Evolutionary conservation across 2,797 vertebrate species (phyloP).

Genomic region (Anguilla anguilla): DNA sequence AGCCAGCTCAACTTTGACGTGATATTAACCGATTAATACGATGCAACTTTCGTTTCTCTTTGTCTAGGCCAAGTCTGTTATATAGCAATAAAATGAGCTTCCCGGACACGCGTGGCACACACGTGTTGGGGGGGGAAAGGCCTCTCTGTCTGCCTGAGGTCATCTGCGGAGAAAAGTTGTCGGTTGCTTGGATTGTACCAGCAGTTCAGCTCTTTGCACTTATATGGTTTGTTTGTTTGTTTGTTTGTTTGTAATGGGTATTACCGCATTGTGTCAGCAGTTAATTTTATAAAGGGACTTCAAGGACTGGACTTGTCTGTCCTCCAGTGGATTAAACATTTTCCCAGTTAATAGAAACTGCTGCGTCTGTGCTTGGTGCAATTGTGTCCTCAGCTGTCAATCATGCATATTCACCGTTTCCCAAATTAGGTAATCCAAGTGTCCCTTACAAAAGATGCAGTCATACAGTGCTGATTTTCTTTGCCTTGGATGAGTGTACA

Average conservation of each 20-base stretch:
- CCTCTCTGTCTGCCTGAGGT: neutral
- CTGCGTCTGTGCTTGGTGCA: neutral
- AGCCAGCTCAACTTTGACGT: constrained; percentile 27
- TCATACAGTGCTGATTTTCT: constrained; percentile 27
- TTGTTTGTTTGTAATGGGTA: constrained; percentile 7
- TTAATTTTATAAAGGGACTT: constrained; percentile 11
- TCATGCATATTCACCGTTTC: constrained; percentile 19
- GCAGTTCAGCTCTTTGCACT: constrained; percentile 17
- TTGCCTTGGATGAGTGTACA: constrained; percentile 3
- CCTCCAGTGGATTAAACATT: neutral
- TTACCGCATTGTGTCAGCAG: neutral
- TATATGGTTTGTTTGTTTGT: neutral
- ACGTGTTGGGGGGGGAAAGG: neutral
- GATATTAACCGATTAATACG: constrained; percentile 27
- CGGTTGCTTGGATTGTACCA: neutral
- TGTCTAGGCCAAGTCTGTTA: constrained; percentile 22
- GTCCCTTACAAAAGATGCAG: constrained; percentile 5
- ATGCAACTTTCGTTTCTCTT: constrained; percentile 22
- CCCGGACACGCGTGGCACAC: constrained; percentile 21
- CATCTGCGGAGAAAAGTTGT: neutral
- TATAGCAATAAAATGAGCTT: constrained; percentile 37
- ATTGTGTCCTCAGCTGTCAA: constrained; percentile 7
- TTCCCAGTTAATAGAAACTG: neutral
- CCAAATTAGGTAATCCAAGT: constrained; percentile 7
- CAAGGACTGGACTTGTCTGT: neutral